These are phyloP conservation scores for Tanytarsus gracilentus DNA, from an alignment of 2,888 invertebrate genomes.

Conservation along the genomic window DNA sequence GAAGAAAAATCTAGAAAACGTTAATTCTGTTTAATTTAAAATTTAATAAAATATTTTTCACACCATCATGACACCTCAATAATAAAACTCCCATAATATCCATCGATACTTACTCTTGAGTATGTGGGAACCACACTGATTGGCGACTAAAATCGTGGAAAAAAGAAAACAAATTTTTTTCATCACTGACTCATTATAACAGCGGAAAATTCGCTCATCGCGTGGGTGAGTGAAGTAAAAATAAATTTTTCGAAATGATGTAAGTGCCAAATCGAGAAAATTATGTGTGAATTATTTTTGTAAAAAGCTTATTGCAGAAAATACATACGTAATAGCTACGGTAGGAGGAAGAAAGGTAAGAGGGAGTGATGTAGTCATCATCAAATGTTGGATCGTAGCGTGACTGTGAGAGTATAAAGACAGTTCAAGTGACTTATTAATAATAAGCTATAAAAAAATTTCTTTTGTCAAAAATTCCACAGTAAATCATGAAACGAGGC, in stretches of 20 bases:
- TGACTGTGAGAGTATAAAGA: constrained; percentile 3
- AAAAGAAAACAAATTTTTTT: not conserved
- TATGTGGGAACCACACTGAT: constrained; percentile 24
- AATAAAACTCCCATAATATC: no score
- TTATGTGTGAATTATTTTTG: not conserved
- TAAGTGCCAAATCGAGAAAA: not conserved
- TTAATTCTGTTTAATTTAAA: not conserved
- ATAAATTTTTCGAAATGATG: no score
- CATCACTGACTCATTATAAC: no score
- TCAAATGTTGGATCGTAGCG: constrained; percentile 6
- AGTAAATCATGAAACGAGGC: no score
- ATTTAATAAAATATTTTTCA: no score
- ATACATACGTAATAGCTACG: constrained; percentile 30
- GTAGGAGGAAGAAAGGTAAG: constrained; percentile 10
- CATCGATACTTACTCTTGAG: constrained; percentile 28
- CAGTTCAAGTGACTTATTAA: no score
- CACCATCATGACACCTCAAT: no score
- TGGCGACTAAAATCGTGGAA: constrained; percentile 3
- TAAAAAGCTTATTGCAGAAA: constrained; percentile 9
- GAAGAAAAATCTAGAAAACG: not conserved
- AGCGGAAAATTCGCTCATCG: no score
- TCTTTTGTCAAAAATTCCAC: no score
- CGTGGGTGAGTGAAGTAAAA: no score
- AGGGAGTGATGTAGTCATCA: constrained; percentile 10
- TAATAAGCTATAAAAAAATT: constrained; percentile 8